These are phyloP conservation scores for Nomada flava DNA, from an alignment of 2,888 invertebrate genomes.

Conservation along the genomic window DNA sequence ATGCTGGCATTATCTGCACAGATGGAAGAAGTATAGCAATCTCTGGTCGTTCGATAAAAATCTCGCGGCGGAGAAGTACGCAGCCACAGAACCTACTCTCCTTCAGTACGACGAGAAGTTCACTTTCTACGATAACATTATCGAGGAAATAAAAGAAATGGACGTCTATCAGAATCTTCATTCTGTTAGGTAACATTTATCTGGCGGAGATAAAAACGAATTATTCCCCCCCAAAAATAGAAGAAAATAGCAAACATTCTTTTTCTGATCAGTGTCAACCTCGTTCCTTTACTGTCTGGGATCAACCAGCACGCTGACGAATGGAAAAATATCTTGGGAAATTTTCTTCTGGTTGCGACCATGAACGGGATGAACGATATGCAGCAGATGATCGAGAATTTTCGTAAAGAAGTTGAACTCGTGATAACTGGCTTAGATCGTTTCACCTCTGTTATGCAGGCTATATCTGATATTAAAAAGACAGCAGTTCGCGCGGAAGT, in stretches of 20 bases:
- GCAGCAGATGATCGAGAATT: slow-evolving; percentile 88
- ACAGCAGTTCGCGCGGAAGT: slow-evolving; percentile 92
- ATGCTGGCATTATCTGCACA: slow-evolving; percentile 87
- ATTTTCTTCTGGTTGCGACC: slow-evolving; percentile 88
- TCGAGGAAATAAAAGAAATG: slow-evolving; percentile 88
- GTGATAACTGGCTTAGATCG: slow-evolving; percentile 92
- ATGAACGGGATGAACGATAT: slow-evolving; percentile 89
- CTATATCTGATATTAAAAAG: slow-evolving; percentile 90
- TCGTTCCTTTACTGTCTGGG: slow-evolving; percentile 89
- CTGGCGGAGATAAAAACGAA: not conserved
- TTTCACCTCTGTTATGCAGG: slow-evolving; percentile 93
- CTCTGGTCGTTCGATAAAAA: slow-evolving; percentile 92
- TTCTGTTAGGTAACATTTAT: slow-evolving; percentile 85
- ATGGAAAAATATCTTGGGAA: slow-evolving; percentile 92
- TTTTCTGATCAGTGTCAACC: slow-evolving; percentile 86
- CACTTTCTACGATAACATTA: slow-evolving; percentile 92
- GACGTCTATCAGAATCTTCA: slow-evolving; percentile 87
- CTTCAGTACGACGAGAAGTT: slow-evolving; percentile 93
- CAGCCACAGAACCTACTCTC: slow-evolving; percentile 87
- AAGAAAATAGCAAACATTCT: not conserved
- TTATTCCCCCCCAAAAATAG: not conserved
- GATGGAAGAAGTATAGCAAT: slow-evolving; percentile 91
- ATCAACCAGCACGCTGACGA: slow-evolving; percentile 91
- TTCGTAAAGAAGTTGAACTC: slow-evolving; percentile 89
- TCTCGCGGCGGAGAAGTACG: slow-evolving; percentile 91